A percentile compares a stretch with the other conserved stretches of the same genome.
Conservation (phyloP, 2,888 invertebrate genomes). For the Eilema griseolum region DNA sequence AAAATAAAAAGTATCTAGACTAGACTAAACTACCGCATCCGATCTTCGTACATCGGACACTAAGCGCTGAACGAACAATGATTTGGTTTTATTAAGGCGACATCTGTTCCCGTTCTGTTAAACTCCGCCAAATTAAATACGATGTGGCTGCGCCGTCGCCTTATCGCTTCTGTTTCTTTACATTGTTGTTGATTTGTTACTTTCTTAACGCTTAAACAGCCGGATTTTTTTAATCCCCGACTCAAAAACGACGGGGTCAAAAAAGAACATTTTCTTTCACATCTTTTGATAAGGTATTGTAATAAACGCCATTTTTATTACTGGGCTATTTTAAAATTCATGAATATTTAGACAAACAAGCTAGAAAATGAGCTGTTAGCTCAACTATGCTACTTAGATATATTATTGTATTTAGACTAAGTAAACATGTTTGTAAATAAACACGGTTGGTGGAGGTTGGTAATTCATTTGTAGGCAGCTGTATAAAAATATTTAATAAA, state of each 20-base stretch:
- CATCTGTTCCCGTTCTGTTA: slow-evolving; percentile 61
- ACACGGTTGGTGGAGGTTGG: too few relatives aligned
- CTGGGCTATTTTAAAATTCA: not conserved
- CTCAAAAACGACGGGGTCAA: too few relatives aligned
- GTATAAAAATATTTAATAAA: too few relatives aligned
- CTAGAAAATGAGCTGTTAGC: not conserved
- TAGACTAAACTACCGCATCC: slow-evolving; percentile 6
- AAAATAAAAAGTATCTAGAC: too few relatives aligned
- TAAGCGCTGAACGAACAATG: slow-evolving; percentile 66
- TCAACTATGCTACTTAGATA: not conserved
- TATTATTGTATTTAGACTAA: too few relatives aligned
- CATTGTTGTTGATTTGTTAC: slow-evolving; percentile 32
- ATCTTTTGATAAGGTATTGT: not conserved
- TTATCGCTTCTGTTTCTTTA: slow-evolving; percentile 37
- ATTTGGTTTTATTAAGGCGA: slow-evolving; percentile 75
- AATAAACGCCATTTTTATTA: not conserved
- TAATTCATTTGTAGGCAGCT: too few relatives aligned
- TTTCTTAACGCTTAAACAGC: not conserved
- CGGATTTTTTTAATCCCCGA: not conserved
- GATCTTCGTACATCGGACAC: slow-evolving; percentile 47
- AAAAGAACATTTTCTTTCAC: not conserved
- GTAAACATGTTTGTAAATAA: too few relatives aligned
- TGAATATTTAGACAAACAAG: not conserved
- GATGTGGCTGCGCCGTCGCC: slow-evolving; percentile 21
- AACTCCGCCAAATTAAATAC: slow-evolving; percentile 56